These are phyloP conservation scores for Synergus umbraculus DNA, from an alignment of 2,888 invertebrate species.

Conservation along the genomic window DNA sequence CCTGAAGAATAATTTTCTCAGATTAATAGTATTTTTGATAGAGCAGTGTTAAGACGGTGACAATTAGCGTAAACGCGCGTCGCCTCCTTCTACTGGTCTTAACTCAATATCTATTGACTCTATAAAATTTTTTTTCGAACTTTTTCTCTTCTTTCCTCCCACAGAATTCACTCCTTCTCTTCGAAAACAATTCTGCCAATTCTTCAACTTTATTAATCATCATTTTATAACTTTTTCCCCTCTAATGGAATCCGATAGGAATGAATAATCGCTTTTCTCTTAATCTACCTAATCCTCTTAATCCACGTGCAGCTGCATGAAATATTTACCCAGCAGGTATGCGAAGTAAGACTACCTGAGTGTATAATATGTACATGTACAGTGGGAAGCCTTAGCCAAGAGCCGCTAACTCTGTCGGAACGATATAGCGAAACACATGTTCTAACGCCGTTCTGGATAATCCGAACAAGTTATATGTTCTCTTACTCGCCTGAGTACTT, in stretches of 20 bases:
- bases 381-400: constrained; percentile 70
- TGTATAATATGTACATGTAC: constrained; percentile 52
- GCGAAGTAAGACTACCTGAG: constrained; percentile 47
- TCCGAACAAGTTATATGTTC: constrained; percentile 69
- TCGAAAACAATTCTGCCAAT: neutral
- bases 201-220: neutral
- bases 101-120: neutral
- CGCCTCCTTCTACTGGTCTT: neutral
- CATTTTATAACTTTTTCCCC: neutral
- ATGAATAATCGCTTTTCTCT: constrained; percentile 55
- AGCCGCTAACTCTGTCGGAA: constrained; percentile 71
- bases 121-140: neutral
- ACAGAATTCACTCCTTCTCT: neutral
- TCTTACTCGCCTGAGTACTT: constrained; percentile 30
- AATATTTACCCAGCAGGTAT: constrained; percentile 73
- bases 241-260: constrained; percentile 22
- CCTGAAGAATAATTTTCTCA: neutral
- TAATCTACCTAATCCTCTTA: constrained; percentile 75
- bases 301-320: constrained; percentile 75
- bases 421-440: constrained; percentile 76
- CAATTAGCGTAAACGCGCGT: neutral
- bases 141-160: neutral
- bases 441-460: constrained; percentile 72
- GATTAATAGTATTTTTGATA: neutral
- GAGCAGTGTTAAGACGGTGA: too few species aligned